Conservation (phyloP, 2,797 vertebrate genomes). For the Galaxias olidus region DNA sequence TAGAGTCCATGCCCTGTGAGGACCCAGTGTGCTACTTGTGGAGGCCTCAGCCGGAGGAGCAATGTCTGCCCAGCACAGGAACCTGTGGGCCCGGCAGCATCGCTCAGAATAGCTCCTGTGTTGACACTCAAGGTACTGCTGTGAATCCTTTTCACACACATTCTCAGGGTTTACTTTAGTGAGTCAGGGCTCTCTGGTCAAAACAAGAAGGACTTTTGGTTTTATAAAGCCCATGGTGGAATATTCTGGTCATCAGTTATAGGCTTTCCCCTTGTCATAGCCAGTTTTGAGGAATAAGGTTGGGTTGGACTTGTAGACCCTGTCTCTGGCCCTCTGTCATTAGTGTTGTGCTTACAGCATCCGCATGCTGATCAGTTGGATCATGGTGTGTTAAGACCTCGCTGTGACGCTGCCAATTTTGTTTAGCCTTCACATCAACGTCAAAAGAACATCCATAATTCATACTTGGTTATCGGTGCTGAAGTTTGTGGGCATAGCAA, state of each 20-base stretch:
- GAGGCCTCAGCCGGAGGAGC: conserved; percentile 70
- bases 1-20: conserved; percentile 88
- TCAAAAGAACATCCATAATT: conserved; percentile 51
- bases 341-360: too few species aligned
- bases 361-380: background rate
- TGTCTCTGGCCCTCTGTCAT: background rate
- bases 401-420: background rate
- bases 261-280: too few species aligned
- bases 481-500: conserved; percentile 52
- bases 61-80: conserved; percentile 74
- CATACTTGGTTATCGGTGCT: conserved; percentile 34
- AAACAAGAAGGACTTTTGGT: too few species aligned
- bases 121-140: conserved; percentile 77
- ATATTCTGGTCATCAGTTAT: too few species aligned
- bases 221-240: too few species aligned
- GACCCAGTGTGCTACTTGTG: conserved; percentile 84
- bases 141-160: background rate
- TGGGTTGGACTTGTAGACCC: background rate
- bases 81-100: conserved; percentile 83
- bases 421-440: background rate
- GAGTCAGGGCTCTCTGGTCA: too few species aligned
- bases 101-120: conserved; percentile 77
- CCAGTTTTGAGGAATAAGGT: too few species aligned
- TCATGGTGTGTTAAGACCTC: background rate
- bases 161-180: too few species aligned